Evolutionary conservation across 2,888 invertebrate genomes (phyloP), one percentile per base, ranked within the genome.

Genomic region (Callimorpha dominula): DNA sequence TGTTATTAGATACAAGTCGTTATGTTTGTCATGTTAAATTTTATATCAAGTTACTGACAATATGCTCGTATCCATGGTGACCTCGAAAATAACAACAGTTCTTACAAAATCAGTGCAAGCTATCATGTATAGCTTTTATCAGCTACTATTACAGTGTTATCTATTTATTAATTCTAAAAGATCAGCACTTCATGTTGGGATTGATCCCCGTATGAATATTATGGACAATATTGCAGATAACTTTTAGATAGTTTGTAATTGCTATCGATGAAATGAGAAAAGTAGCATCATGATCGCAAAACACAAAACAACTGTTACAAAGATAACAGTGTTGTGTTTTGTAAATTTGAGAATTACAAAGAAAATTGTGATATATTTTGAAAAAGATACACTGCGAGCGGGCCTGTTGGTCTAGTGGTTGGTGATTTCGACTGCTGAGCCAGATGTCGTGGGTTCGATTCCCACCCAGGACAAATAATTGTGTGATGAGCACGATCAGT

Each of bases 121-220:
- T 75, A 79, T 79, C 75, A 76, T 43, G 62, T 66, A 62, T 46
- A 72, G 40, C 50, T 50, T 75, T 79, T 84, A 86, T 84, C 79
- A 73, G 62, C 17, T 70, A 69, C 78, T 76, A 60, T 73, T 75
- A 54, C 14, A 54, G 75, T 80, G 81, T 80, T 78, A 81, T 84
- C 83, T 82, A 74, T 82, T 83, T 71, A 84, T 82, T 82, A 82
- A 75, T 67, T 78, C 11, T 5, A 17, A 66, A 80, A 74, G 74
- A 78, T 78, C 69, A 75, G 66, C 70, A 74, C 66, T 79, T 73
- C 73, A 82, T 75, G 68, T 63, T 50, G 17, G 67, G 75, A 75
- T 76, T 80, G 78, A 80, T 83, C 72, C 69, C 70, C 65, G 71
- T 73, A 79, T 68, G 68, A 78, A 66, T 77, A 71, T 68, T 76